Percentiles rank a stretch among this genome's conserved stretches.
These are phyloP conservation scores for Xyliphius kryptos DNA, from an alignment of 2,113 vertebrate species.

Conservation along the genomic window DNA sequence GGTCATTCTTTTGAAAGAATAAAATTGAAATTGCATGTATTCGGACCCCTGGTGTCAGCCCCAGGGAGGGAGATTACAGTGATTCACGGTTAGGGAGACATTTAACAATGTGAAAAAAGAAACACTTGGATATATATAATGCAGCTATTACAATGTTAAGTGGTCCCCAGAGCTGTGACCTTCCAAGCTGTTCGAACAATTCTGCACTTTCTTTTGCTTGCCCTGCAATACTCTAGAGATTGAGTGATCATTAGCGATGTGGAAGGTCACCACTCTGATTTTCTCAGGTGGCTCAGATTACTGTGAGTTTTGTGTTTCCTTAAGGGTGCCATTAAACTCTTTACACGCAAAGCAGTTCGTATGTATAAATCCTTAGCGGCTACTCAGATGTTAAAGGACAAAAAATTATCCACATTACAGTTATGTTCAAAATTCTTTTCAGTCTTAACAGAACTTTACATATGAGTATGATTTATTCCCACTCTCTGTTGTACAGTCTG, in stretches of 20 bases:
- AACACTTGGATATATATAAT: too few species aligned
- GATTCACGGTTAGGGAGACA: constrained; percentile 31
- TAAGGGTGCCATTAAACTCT: constrained; percentile 9
- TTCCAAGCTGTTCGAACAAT: constrained; percentile 7
- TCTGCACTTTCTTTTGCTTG: neutral
- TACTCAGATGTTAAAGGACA: too few species aligned
- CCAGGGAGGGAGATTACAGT: constrained; percentile 30
- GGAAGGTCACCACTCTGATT: constrained; percentile 1
- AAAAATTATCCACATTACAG: too few species aligned
- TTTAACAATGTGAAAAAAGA: constrained; percentile 34
- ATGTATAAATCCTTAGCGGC: too few species aligned
- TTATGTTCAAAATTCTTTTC: too few species aligned
- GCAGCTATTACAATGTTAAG: too few species aligned
- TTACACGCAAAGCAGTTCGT: too few species aligned
- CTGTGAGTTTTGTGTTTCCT: neutral
- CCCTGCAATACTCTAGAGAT: neutral
- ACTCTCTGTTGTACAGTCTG: too few species aligned
- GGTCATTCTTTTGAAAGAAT: constrained; percentile 16
- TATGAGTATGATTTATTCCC: too few species aligned
- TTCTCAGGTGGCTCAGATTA: constrained; percentile 10
- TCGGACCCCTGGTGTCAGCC: constrained; percentile 20
- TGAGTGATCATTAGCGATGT: constrained; percentile 23
- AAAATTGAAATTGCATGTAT: constrained; percentile 34
- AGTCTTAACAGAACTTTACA: too few species aligned
- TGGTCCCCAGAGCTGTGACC: constrained; percentile 12